Conservation (phyloP, 2,888 invertebrate species). For the Agrotis exclamationis region DNA sequence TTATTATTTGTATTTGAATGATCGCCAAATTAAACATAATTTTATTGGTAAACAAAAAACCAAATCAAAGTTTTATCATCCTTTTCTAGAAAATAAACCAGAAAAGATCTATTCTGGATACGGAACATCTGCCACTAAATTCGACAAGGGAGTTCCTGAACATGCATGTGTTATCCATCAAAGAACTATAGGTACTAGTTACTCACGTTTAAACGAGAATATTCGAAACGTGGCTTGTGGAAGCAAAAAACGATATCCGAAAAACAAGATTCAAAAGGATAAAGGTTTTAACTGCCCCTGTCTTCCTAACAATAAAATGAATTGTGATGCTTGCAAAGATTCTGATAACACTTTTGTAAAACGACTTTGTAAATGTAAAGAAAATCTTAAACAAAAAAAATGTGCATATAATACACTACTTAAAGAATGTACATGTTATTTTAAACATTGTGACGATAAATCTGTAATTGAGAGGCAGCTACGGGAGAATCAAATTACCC, state of each 20-base stretch:
- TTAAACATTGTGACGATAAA: neutral
- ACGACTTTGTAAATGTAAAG: neutral
- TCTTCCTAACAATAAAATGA: too few relatives aligned
- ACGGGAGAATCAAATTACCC: too few relatives aligned
- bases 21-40: neutral
- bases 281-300: too few relatives aligned
- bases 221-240: neutral
- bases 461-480: neutral
- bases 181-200: neutral
- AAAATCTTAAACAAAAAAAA: too few relatives aligned
- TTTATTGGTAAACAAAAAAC: neutral
- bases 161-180: neutral
- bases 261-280: neutral
- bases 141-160: neutral
- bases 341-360: neutral
- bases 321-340: neutral
- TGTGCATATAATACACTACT: neutral
- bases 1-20: conserved; percentile 15
- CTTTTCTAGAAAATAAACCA: conserved; percentile 3
- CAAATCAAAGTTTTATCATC: neutral
- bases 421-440: conserved; percentile 2
- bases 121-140: too few relatives aligned
- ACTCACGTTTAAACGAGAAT: neutral
- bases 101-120: neutral
- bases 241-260: neutral